Conservation (phyloP, 2,113 vertebrate species). For the Acanthochromis polyacanthus region DNA sequence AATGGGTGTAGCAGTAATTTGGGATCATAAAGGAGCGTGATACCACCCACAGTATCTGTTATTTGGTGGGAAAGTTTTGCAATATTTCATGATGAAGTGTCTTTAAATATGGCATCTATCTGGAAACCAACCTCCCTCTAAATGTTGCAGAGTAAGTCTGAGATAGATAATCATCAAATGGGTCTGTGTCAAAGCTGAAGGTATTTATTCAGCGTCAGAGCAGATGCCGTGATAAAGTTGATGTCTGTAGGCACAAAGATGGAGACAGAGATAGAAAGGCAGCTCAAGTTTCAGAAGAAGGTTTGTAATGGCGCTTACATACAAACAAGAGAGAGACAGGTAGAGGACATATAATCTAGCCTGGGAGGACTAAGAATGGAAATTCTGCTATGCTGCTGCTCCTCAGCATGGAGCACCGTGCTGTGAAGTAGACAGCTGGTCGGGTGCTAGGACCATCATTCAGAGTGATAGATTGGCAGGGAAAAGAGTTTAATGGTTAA, state of each 20-base stretch:
- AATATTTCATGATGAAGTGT: conserved; percentile 2
- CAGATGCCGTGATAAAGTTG: conserved; percentile 58
- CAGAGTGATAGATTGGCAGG: conserved; percentile 31
- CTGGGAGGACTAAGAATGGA: conserved; percentile 8
- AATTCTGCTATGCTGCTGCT: neutral
- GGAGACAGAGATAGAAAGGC: conserved; percentile 43
- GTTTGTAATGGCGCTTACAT: neutral
- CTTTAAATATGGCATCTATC: neutral
- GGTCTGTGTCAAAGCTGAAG: conserved; percentile 29
- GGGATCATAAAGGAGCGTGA: conserved; percentile 25
- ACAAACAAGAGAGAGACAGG: conserved; percentile 14
- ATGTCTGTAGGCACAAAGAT: conserved; percentile 55
- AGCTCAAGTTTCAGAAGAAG: conserved; percentile 33
- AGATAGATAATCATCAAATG: conserved; percentile 56
- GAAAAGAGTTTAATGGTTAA: conserved; percentile 51
- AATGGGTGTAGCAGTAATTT: conserved; percentile 47
- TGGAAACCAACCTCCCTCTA: neutral
- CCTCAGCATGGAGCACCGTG: neutral
- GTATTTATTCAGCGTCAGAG: conserved; percentile 65
- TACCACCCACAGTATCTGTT: neutral
- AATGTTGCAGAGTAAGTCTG: conserved; percentile 5
- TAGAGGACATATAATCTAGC: conserved; percentile 11
- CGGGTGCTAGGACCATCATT: conserved; percentile 3
- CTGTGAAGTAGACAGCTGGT: neutral
- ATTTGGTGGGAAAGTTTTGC: neutral